These are phyloP conservation scores for Lethenteron reissneri DNA, from an alignment of 2,113 vertebrate genomes.

Conservation along the genomic window DNA sequence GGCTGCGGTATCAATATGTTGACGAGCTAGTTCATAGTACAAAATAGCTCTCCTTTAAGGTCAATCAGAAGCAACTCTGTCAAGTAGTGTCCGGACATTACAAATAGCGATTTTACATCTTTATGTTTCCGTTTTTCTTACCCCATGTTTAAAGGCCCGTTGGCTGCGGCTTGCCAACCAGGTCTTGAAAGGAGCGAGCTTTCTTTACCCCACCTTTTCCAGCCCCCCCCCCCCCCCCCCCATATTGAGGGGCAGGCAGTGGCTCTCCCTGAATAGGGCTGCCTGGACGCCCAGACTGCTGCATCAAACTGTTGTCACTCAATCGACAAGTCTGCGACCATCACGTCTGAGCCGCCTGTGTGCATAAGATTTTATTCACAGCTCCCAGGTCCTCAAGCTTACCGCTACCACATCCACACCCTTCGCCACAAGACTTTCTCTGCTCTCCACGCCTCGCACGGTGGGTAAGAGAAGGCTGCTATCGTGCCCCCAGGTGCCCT, in stretches of 20 bases:
- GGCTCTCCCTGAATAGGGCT: constrained; percentile 3
- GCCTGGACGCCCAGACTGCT: neutral
- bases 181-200: neutral
- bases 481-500: neutral
- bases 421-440: neutral
- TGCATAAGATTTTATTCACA: neutral
- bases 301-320: neutral
- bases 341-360: neutral
- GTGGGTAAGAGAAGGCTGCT: neutral
- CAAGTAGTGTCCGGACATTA: neutral
- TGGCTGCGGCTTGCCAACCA: neutral
- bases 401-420: neutral
- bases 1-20: neutral
- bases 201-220: neutral
- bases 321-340: neutral
- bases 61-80: neutral
- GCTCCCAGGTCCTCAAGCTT: neutral
- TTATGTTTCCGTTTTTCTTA: neutral
- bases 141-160: neutral
- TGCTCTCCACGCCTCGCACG: neutral
- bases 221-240: neutral
- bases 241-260: neutral
- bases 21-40: neutral
- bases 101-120: neutral
- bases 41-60: neutral